Evolutionary conservation across 2,888 invertebrate species (phyloP).

Genomic region (Tortricodes alternella): DNA sequence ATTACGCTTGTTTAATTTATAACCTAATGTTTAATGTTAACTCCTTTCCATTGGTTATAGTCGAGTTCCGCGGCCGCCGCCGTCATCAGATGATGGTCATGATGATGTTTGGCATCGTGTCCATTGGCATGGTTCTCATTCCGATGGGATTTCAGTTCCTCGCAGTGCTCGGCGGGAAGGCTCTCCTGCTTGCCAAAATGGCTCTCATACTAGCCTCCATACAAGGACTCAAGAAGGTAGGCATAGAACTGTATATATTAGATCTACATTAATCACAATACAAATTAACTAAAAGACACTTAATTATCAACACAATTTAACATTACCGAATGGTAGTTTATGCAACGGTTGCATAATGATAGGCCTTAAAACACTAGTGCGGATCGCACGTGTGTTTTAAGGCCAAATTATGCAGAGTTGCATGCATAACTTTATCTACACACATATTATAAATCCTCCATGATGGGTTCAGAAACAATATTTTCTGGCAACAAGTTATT

Average conservation of each 20-base stretch:
- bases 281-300: background rate
- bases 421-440: no score
- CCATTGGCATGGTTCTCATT: slow-evolving; percentile 88
- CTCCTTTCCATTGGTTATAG: slow-evolving; percentile 44
- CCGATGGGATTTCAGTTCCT: slow-evolving; percentile 94
- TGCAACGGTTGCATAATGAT: no score
- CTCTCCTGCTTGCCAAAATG: slow-evolving; percentile 90
- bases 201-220: slow-evolving; percentile 90
- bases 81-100: slow-evolving; percentile 88
- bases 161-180: slow-evolving; percentile 91
- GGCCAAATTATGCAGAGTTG: no score
- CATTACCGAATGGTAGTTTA: no score
- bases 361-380: no score
- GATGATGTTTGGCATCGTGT: slow-evolving; percentile 90
- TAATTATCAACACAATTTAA: background rate
- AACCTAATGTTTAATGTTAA: background rate
- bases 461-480: no score
- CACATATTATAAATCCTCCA: no score
- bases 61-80: slow-evolving; percentile 80
- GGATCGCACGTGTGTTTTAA: no score
- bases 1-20: no score
- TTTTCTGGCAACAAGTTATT: no score
- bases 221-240: slow-evolving; percentile 89
- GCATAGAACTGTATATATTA: slow-evolving; percentile 16
- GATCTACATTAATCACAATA: background rate